Base-by-base conservation (phyloP, 2,113 vertebrate species). In the Thunnus thynnus region DNA sequence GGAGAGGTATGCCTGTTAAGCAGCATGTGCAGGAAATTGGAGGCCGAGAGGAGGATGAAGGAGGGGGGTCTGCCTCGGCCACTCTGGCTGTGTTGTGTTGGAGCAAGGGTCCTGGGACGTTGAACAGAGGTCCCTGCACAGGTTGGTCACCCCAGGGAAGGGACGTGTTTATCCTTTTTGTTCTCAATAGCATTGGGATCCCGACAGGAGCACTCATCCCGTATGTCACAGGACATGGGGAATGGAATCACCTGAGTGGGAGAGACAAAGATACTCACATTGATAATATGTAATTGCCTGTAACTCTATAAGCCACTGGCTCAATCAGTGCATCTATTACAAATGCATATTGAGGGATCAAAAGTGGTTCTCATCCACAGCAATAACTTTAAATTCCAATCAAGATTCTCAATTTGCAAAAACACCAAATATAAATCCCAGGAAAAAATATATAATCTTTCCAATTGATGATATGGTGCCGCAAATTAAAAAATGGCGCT, bases 151-250 rank as follows among this genome's bases (percentile, higher is more conserved):
- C 97, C 97, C 86, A 97, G 94, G 83, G 96, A 96, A 78, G 95
- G 93, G 70, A 93, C 95, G 3, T 94, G 89, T 12, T 96, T 95
- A 77, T 95, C 96, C 80, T 94, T 96, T 72, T 90, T 94, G 92
- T 99, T 97, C 94, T 99, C 98, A 62, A 96, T 90, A 67, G 98
- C 97, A 0, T 95, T 94, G 36, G 97, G 97, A 86, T 99, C 98
- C 82, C 96, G 95, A 80, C 98, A 99, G 88, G 98, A 97, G 84
- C 98, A 99, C 63, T 99, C 97, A 72, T 95, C 95, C 86, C 96
- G 95, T 20, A 97, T 92, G 89, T 99, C 97, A 85, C 98, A 99
- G 78, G 97, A 97, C 96, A 97, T 97, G 54, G 98, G 98, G 84
- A 99, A 99, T 0, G 97, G 98, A 60, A 97, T 97, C 87, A 99